Conservation (phyloP, 1,140 invertebrate species). For the Pachypsylla venusta region DNA sequence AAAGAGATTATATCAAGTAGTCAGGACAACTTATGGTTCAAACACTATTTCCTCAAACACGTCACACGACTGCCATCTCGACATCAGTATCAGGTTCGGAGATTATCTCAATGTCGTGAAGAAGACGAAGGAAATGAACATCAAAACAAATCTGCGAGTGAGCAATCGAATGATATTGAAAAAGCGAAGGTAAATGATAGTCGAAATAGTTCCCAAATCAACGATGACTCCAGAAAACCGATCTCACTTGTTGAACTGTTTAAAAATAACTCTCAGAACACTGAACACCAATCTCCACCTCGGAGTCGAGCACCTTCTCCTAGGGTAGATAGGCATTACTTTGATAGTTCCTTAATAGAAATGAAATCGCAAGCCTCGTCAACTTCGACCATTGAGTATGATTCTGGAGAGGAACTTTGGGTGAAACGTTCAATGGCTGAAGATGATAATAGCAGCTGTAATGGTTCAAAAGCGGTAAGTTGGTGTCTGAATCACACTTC, state of each 20-base stretch:
- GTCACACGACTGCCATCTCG: conserved; percentile 46
- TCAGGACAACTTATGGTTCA: conserved; percentile 49
- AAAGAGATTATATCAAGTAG: conserved; percentile 28
- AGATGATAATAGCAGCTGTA: background rate
- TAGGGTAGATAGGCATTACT: conserved; percentile 61
- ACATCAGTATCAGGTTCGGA: conserved; percentile 30
- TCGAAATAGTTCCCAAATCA: conserved; percentile 19
- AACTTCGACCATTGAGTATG: conserved; percentile 40
- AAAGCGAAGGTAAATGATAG: background rate
- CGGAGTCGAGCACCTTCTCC: conserved; percentile 29
- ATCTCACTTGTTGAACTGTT: conserved; percentile 19
- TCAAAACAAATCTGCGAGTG: conserved; percentile 25
- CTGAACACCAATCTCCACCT: conserved; percentile 24
- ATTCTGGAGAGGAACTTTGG: conserved; percentile 50
- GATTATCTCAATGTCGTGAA: conserved; percentile 62
- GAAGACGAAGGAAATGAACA: conserved; percentile 62
- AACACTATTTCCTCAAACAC: conserved; percentile 55
- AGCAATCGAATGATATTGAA: background rate
- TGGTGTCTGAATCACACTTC: no score
- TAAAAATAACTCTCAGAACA: conserved; percentile 23
- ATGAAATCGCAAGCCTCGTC: conserved; percentile 57
- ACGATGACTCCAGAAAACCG: conserved; percentile 28
- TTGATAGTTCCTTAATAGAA: conserved; percentile 62
- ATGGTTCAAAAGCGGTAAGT: conserved; percentile 2
- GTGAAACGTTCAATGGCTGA: conserved; percentile 43